phyloP scores from a whole-genome alignment of 2,797 vertebrate species.

The Sciurus carolinensis region DNA sequence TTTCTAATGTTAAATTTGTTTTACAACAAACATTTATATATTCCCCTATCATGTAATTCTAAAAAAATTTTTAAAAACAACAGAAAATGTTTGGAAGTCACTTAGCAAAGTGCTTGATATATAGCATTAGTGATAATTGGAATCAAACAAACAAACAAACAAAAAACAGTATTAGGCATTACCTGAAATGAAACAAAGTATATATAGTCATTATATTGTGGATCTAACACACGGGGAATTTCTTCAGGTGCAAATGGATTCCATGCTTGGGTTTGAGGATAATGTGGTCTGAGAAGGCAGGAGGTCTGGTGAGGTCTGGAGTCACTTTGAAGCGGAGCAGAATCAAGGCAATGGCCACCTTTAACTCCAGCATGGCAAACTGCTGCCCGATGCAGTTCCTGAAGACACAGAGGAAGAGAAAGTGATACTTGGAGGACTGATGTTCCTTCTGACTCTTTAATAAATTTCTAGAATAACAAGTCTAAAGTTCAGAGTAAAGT shows the following conservation, averaged over 20 bases:
- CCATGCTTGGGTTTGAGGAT: slow-evolving; percentile 93
- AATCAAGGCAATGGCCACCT: slow-evolving; percentile 91
- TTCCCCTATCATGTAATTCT: background rate
- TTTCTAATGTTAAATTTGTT: slow-evolving; percentile 32
- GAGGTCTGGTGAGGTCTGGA: slow-evolving; percentile 88
- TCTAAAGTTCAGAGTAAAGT: background rate
- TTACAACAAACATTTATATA: background rate
- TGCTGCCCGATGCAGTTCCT: slow-evolving; percentile 97
- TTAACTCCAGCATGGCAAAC: slow-evolving; percentile 96
- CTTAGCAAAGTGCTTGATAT: background rate
- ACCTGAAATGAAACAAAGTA: background rate
- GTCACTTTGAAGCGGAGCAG: slow-evolving; percentile 91
- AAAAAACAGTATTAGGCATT: background rate
- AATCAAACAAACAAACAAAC: background rate
- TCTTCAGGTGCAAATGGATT: slow-evolving; percentile 91
- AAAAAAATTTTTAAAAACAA: slow-evolving; percentile 20
- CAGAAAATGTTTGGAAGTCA: slow-evolving; percentile 21
- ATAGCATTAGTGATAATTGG: background rate
- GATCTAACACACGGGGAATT: slow-evolving; percentile 64
- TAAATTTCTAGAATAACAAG: background rate
- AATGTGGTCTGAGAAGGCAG: slow-evolving; percentile 84
- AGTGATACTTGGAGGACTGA: background rate
- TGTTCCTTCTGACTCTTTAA: background rate
- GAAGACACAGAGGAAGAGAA: slow-evolving; percentile 45
- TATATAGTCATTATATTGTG: background rate